Conservation (phyloP, 2,888 invertebrate genomes). For the Vannuccia rotundouncinata region DNA sequence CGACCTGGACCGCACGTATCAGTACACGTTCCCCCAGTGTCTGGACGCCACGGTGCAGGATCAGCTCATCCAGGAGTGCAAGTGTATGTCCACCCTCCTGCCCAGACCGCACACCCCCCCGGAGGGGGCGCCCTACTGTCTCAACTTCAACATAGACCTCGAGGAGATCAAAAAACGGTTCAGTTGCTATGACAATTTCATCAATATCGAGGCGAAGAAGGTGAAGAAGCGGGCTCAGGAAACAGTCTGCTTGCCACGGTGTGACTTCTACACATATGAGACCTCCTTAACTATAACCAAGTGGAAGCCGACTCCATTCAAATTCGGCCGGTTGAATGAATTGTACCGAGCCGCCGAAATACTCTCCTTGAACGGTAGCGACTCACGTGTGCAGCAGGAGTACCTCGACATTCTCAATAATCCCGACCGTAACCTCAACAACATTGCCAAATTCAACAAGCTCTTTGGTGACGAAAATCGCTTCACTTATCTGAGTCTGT, state of each 20-base stretch:
- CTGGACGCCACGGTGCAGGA: slow-evolving; percentile 31
- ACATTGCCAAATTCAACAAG: slow-evolving; percentile 10
- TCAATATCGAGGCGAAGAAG: neutral
- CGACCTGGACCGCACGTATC: slow-evolving; percentile 25
- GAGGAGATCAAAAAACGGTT: neutral
- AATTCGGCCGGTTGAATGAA: slow-evolving; percentile 29
- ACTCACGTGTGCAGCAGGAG: neutral
- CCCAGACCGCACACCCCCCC: slow-evolving; percentile 28
- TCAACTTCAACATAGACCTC: neutral
- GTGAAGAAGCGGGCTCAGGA: slow-evolving; percentile 30
- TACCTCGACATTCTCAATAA: slow-evolving; percentile 13
- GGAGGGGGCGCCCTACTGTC: slow-evolving; percentile 24
- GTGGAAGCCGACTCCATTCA: slow-evolving; percentile 36
- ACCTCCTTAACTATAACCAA: slow-evolving; percentile 36
- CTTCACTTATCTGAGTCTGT: slow-evolving; percentile 36
- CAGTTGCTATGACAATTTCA: neutral
- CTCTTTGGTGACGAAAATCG: slow-evolving; percentile 33
- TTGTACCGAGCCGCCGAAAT: slow-evolving; percentile 1
- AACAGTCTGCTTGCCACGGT: slow-evolving; percentile 34
- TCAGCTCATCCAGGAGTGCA: slow-evolving; percentile 32
- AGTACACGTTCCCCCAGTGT: slow-evolving; percentile 37
- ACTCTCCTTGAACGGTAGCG: neutral
- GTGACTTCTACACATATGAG: slow-evolving; percentile 38
- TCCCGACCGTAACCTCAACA: neutral
- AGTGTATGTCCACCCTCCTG: slow-evolving; percentile 26